Evolutionary conservation across 2,797 vertebrate species (phyloP), one percentile per base, ranked within the genome.

Genomic region (Garrulus glandarius): DNA sequence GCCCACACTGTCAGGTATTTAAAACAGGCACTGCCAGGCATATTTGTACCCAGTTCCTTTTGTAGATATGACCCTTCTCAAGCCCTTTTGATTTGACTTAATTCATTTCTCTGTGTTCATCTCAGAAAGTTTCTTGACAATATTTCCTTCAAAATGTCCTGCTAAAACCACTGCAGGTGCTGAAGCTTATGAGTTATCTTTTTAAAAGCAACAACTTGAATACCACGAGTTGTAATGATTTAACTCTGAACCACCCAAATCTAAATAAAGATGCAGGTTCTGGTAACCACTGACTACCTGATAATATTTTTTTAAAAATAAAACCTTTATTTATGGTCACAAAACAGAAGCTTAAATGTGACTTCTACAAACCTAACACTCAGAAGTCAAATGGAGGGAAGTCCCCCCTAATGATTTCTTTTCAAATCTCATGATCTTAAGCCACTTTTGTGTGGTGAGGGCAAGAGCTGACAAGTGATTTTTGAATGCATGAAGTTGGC

Each of bases 401-500:
- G 68, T 49, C 91, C 77, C 16, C 30, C 44, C 64, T 50, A 59
- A 68, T 47, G 15, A 84, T 55, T 89, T 85, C 29, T 57, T 91
- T 91, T 64, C 81, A 76, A 68, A 83, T 77, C 47, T 88, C 75
- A 61, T 21, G 24, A 80, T 77, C 68, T 85, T 60, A 77, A 95
- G 68, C 30, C 64, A 85, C 34, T 89, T 83, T 65, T 78, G 71
- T 80, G 64, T 41, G 75, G 81, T 80, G 32, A 83, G 57, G 71
- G n/a, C 81, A 78, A 84, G 71, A 93, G 64, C 91, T 74, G 87
- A 93, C 75, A 93, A 94, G 84, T 68, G 75, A 85, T 92, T 94
- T 93, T 80, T 92, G 78, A 85, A 92, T 49, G 71, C 27, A 71
- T 20, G 34, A 84, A 79, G 61, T 5, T 65, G 87, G 89, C 87